These are phyloP conservation scores for Mya arenaria DNA, from an alignment of 1,140 invertebrate species.

Conservation along the genomic window DNA sequence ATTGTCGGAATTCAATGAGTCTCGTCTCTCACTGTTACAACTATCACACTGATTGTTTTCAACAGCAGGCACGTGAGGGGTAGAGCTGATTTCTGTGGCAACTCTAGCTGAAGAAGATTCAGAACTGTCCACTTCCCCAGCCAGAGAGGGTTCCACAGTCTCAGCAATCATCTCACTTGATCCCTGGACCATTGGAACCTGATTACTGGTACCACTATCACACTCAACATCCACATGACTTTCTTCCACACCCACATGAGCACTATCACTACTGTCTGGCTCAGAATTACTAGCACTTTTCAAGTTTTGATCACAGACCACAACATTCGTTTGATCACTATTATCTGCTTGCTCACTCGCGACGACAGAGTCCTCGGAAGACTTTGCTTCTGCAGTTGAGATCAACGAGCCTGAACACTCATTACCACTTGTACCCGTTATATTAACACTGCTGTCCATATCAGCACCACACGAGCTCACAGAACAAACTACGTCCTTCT, in stretches of 20 bases:
- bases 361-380: not conserved
- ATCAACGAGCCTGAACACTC: constrained; percentile 11
- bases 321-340: constrained; percentile 46
- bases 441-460: constrained; percentile 41
- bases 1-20: not conserved
- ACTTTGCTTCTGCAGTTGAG: constrained; percentile 35
- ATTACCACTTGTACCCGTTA: constrained; percentile 34
- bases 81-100: not conserved
- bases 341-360: not conserved
- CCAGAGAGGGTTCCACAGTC: not conserved
- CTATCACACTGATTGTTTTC: constrained; percentile 48
- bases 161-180: no score
- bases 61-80: not conserved
- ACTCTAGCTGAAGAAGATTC: not conserved
- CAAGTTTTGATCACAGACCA: constrained; percentile 45
- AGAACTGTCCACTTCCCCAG: constrained; percentile 40
- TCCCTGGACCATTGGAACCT: not conserved
- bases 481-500: constrained; percentile 8
- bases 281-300: constrained; percentile 51
- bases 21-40: constrained; percentile 50
- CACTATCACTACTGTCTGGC: constrained; percentile 53
- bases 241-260: constrained; percentile 4
- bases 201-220: constrained; percentile 43
- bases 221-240: constrained; percentile 41
- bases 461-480: constrained; percentile 54